Evolutionary conservation across 1,140 invertebrate genomes (phyloP).

Genomic region (Ceratina calcarata): DNA sequence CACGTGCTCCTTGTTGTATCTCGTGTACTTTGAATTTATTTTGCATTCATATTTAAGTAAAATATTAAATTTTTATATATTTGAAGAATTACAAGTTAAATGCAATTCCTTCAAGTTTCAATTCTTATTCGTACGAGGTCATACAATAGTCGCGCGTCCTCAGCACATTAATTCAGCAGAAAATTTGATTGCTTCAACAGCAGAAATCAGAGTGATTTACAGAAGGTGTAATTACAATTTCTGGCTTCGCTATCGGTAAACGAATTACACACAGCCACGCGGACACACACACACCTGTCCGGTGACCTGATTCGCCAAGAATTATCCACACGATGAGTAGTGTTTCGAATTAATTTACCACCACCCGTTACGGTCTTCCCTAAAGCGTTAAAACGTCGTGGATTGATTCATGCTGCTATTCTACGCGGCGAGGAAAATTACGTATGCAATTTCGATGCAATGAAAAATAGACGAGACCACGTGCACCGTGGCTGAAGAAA

Average conservation of each 20-base stretch:
- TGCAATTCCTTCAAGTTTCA: too few relatives aligned
- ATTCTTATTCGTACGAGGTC: too few relatives aligned
- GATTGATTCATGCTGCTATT: neutral
- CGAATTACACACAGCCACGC: slow-evolving; percentile 13
- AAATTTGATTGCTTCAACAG: neutral
- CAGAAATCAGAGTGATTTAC: neutral
- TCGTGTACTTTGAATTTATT: neutral
- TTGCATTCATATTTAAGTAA: neutral
- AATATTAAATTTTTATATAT: too few relatives aligned
- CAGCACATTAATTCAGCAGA: neutral
- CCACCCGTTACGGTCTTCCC: neutral
- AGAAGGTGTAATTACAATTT: slow-evolving; percentile 11
- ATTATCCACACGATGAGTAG: slow-evolving; percentile 17
- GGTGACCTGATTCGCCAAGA: slow-evolving; percentile 20
- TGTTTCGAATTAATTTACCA: slow-evolving; percentile 33
- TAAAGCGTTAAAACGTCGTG: neutral
- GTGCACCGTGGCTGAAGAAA: neutral
- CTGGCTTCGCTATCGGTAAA: neutral
- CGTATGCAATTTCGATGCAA: neutral
- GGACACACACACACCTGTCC: neutral
- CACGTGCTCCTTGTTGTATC: neutral
- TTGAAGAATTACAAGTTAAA: too few relatives aligned
- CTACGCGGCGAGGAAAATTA: slow-evolving; percentile 25
- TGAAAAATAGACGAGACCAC: slow-evolving; percentile 6
- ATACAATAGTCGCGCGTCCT: too few relatives aligned